These are phyloP conservation scores for Sminthurinus aureus DNA, from an alignment of 2,888 invertebrate genomes.

Conservation along the genomic window DNA sequence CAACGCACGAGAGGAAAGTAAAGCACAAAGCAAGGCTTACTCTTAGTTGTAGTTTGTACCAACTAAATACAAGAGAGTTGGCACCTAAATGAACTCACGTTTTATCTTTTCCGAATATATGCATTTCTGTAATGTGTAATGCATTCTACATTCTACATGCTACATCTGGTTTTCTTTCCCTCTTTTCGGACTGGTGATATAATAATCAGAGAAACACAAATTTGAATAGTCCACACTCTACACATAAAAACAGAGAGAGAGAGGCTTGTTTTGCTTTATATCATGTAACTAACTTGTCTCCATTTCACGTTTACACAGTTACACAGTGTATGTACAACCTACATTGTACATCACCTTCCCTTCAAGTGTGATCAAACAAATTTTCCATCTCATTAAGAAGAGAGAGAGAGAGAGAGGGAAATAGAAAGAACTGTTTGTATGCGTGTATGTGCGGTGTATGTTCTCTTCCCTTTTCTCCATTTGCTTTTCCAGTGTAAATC, in stretches of 20 bases:
- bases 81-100: slow-evolving; percentile 24
- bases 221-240: too few relatives aligned
- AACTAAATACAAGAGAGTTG: neutral
- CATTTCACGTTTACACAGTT: neutral
- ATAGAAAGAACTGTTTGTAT: neutral
- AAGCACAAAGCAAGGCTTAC: neutral
- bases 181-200: too few relatives aligned
- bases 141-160: neutral
- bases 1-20: neutral
- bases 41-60: neutral
- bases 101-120: slow-evolving; percentile 10
- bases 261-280: neutral
- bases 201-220: too few relatives aligned
- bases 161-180: neutral
- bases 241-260: neutral
- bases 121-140: neutral
- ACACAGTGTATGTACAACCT: neutral
- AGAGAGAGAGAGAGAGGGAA: neutral
- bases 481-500: neutral
- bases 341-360: slow-evolving; percentile 42
- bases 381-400: slow-evolving; percentile 59
- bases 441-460: neutral
- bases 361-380: slow-evolving; percentile 60
- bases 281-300: neutral
- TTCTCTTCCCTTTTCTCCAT: neutral